Percentiles rank a stretch among this genome's conserved stretches.
Evolutionary conservation across 2,888 invertebrate genomes (phyloP).

Genomic region (Acleris holmiana): DNA sequence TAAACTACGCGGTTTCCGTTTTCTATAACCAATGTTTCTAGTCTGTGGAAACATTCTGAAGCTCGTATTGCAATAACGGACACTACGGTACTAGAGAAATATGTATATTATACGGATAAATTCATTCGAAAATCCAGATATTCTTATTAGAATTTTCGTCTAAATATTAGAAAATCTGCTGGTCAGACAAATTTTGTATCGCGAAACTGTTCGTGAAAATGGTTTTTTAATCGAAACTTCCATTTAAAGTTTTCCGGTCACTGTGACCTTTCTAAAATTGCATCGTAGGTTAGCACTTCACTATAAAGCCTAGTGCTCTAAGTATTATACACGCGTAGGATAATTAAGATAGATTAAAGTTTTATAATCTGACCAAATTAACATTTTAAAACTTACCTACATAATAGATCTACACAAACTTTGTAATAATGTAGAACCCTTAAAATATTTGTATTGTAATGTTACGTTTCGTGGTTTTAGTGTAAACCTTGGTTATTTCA

Average conservation of each 20-base stretch:
- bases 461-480: no score
- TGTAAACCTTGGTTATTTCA: constrained; percentile 3
- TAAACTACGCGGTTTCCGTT: no score
- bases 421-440: constrained; percentile 18
- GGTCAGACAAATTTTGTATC: constrained; percentile 35
- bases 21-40: no score
- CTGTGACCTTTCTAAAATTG: constrained; percentile 54
- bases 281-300: constrained; percentile 33
- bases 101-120: no score
- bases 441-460: constrained; percentile 13
- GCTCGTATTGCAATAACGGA: no score
- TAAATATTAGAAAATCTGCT: constrained; percentile 32
- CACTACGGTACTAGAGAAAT: no score
- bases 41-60: no score
- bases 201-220: constrained; percentile 27
- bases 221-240: constrained; percentile 52
- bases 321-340: constrained; percentile 43
- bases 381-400: constrained; percentile 36
- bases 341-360: constrained; percentile 39
- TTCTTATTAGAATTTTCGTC: background rate
- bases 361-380: constrained; percentile 47
- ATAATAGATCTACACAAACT: no score
- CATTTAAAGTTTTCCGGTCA: constrained; percentile 64
- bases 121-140: no score
- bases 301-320: constrained; percentile 51